phyloP scores from a whole-genome alignment of 2,797 vertebrate genomes.

The Neostethus bicornis region DNA sequence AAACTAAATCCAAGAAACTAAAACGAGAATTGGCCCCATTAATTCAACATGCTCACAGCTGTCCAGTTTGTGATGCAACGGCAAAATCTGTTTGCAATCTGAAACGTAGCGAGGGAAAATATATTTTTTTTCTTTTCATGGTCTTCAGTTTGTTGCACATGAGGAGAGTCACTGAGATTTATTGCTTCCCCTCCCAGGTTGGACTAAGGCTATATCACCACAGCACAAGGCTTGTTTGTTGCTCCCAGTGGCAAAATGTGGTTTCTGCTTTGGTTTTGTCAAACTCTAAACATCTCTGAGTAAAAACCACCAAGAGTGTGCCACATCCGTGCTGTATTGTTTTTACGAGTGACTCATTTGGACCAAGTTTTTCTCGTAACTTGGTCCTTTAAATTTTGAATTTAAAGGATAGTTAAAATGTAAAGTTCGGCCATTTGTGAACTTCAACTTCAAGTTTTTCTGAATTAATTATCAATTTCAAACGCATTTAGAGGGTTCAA shows the following conservation, averaged over 20 bases:
- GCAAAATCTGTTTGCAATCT: conserved; percentile 50
- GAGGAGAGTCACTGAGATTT: conserved; percentile 48
- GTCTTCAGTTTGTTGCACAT: conserved; percentile 19
- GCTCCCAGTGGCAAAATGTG: conserved; percentile 55
- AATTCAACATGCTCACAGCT: conserved; percentile 40
- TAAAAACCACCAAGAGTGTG: conserved; percentile 40
- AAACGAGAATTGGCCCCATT: conserved; percentile 20
- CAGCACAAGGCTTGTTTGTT: conserved; percentile 45
- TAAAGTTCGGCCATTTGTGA: neutral
- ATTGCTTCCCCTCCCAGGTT: conserved; percentile 55
- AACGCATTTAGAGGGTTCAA: too few relatives aligned
- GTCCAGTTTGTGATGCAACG: conserved; percentile 37
- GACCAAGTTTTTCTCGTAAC: conserved; percentile 18
- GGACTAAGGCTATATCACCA: conserved; percentile 30
- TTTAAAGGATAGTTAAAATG: conserved; percentile 13
- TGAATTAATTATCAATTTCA: too few relatives aligned
- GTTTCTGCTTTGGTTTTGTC: conserved; percentile 55
- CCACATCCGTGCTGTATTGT: conserved; percentile 51
- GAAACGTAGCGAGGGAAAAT: conserved; percentile 34
- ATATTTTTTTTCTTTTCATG: neutral
- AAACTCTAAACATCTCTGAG: conserved; percentile 51
- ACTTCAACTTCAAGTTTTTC: too few relatives aligned
- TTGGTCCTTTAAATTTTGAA: conserved; percentile 20
- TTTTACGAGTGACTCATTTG: conserved; percentile 31
- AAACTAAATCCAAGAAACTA: conserved; percentile 27